Evolutionary conservation across 2,113 vertebrate genomes (phyloP).

Genomic region (Syngnathus floridae): DNA sequence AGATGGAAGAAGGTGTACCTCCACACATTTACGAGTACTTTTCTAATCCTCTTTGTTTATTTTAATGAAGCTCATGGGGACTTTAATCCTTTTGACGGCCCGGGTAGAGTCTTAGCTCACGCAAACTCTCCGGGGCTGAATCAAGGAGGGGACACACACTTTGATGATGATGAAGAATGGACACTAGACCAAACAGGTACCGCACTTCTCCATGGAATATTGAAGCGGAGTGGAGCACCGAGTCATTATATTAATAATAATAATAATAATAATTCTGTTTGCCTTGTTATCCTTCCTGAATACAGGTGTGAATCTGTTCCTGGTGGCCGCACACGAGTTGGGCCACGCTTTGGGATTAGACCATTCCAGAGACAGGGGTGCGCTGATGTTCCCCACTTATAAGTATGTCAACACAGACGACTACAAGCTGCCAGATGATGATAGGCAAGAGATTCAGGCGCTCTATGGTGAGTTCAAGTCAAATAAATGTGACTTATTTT

Average conservation of each 20-base stretch:
- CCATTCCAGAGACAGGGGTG: constrained; percentile 66
- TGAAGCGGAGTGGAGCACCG: not conserved
- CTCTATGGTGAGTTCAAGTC: constrained; percentile 69
- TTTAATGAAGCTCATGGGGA: constrained; percentile 64
- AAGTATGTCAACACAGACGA: constrained; percentile 51
- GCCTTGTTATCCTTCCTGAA: not conserved
- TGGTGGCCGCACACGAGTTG: constrained; percentile 79
- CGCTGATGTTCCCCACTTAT: constrained; percentile 79
- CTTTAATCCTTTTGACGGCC: constrained; percentile 68
- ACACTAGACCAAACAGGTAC: constrained; percentile 55
- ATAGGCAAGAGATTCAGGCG: constrained; percentile 72
- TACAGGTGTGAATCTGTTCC: constrained; percentile 71
- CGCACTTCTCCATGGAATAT: not conserved
- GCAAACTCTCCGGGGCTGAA: constrained; percentile 57
- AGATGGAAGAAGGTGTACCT: not conserved
- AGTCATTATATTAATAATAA: not conserved
- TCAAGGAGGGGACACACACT: constrained; percentile 69
- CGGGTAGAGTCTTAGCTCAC: constrained; percentile 63
- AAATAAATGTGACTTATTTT: not conserved
- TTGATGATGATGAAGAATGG: constrained; percentile 74
- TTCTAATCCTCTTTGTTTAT: constrained; percentile 1
- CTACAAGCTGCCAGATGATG: constrained; percentile 72
- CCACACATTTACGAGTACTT: not conserved
- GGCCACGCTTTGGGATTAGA: constrained; percentile 79
- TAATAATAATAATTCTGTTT: not conserved